Base-by-base conservation (phyloP, 2,113 vertebrate species). In the Osmerus eperlanus region DNA sequence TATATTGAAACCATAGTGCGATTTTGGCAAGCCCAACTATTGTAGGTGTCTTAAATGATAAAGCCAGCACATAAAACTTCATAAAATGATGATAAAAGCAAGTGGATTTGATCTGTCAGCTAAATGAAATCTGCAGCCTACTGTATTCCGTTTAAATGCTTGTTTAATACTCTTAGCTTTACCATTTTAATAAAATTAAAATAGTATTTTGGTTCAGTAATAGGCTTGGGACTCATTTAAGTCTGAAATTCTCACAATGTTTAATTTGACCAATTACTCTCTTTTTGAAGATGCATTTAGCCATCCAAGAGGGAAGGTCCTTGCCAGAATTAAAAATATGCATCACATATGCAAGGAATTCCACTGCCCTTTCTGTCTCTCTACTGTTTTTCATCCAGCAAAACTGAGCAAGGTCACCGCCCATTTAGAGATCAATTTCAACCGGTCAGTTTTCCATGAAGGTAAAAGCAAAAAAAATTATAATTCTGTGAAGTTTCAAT, bases 321-420 rank as follows among this genome's bases (percentile, higher is more conserved):
- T 71, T 76, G 68, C 68, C 68, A 5, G 32, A 76, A n/a, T 70
- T 76, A 9, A 29, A 76, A 28, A 65, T 15, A 64, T 76, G 62
- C 67, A 58, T 54, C 61, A 70, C 53, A 62, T 71, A 59, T 65
- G 61, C 54, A 32, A 19, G 19, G 36, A 70, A 21, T 71, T 23
- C 21, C 54, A 76, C 67, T 76, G 68, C 54, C 61, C 62, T 15
- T 61, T 76, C 54, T 58, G 55, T 29, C 54, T 21, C 54, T 21
- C 69, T 28, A 53, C 12, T 29, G 3, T 71, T 58, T 62, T 71
- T 16, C 36, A 51, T 21, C 68, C 58, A 53, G 53, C 69, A 52
- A 71, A 63, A 59, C 23, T 62, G 59, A 53, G 19, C 60, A 71
- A 71, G 41, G 59, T 71, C 69, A 63, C 36, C 62, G 52, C 36